A percentile compares a stretch with the other conserved stretches of the same genome.
These are phyloP conservation scores for Plecotus auritus DNA, from an alignment of 2,113 vertebrate species.

Conservation along the genomic window DNA sequence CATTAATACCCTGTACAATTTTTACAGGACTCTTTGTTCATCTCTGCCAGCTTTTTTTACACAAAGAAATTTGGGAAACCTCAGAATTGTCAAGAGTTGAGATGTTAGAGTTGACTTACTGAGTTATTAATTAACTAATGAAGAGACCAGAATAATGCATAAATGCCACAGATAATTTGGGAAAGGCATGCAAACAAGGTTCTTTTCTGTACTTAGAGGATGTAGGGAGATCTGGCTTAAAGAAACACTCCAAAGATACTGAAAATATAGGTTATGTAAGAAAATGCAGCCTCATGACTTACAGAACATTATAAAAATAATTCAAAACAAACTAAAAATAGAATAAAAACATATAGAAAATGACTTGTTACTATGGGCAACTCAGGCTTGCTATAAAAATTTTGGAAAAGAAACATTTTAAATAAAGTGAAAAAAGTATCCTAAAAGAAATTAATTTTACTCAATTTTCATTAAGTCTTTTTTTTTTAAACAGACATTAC, in stretches of 20 bases:
- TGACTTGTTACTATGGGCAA: not conserved
- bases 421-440: not conserved
- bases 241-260: not conserved
- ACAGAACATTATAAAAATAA: not conserved
- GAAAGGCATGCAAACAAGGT: not conserved
- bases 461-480: constrained; percentile 4
- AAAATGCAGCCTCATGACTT: not conserved
- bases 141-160: not conserved
- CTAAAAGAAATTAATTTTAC: not conserved
- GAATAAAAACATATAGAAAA: not conserved
- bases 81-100: not conserved
- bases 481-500: not conserved
- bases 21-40: not conserved
- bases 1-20: not conserved
- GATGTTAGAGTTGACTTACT: not conserved
- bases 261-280: not conserved
- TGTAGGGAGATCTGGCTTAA: not conserved
- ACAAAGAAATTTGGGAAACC: not conserved
- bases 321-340: not conserved
- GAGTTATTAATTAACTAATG: not conserved
- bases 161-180: not conserved
- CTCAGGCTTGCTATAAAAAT: not conserved
- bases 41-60: not conserved
- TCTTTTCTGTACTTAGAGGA: not conserved
- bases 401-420: not conserved